phyloP scores from a whole-genome alignment of 30 jellyfish, hydroid and myxozoan genomes.

The Turritopsis dohrnii region DNA sequence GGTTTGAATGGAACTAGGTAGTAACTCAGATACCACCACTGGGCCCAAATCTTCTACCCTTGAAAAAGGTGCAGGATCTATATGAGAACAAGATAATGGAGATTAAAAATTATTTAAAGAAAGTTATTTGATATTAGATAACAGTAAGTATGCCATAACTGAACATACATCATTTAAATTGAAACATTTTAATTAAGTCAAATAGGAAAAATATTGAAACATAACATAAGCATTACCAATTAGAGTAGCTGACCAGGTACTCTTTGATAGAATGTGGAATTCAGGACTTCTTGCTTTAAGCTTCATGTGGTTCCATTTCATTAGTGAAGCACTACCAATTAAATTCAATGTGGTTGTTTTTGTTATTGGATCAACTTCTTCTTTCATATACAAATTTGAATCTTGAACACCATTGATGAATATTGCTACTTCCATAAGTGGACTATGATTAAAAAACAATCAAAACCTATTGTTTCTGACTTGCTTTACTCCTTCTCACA shows the following conservation, averaged over 20 bases:
- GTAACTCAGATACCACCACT: conserved; percentile 33
- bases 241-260: conserved; percentile 15
- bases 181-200: too few species aligned
- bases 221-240: conserved; percentile 6
- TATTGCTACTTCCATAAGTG: neutral
- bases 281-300: conserved; percentile 16
- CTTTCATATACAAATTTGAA: neutral
- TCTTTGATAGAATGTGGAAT: neutral
- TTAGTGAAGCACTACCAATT: neutral
- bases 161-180: too few species aligned
- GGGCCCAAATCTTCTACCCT: conserved; percentile 69
- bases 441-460: conserved; percentile 16
- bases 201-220: too few species aligned
- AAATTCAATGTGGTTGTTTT: neutral
- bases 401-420: conserved; percentile 14
- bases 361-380: neutral
- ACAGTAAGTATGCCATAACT: too few species aligned
- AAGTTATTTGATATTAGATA: too few species aligned
- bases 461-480: neutral
- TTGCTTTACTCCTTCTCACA: neutral
- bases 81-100: neutral
- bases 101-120: too few species aligned
- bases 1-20: conserved; percentile 56
- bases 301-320: conserved; percentile 24
- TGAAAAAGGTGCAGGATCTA: conserved; percentile 30